Conservation (phyloP, 2,113 vertebrate genomes). For the Mastomys coucha region DNA sequence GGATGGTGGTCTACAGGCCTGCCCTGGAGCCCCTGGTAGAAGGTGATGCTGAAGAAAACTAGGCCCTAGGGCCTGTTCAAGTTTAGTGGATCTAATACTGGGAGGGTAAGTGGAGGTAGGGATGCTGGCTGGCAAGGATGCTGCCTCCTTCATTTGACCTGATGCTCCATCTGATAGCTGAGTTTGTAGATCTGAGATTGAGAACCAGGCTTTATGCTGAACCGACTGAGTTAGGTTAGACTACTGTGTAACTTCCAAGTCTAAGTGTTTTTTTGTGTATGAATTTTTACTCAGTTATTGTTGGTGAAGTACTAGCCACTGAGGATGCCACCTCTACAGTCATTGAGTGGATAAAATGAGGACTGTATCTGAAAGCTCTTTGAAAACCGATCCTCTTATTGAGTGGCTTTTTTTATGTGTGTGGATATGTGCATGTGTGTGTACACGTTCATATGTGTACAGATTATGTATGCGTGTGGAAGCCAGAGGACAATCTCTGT, state of each 20-base stretch:
- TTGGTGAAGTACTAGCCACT: not conserved
- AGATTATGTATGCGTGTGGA: not conserved
- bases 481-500: not conserved
- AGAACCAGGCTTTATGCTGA: not conserved
- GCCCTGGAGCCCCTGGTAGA: not conserved
- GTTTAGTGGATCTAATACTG: not conserved
- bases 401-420: not conserved
- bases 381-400: not conserved
- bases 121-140: not conserved
- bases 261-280: slow-evolving; percentile 11
- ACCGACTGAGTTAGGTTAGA: not conserved
- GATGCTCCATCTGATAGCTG: not conserved
- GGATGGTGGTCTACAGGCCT: not conserved
- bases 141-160: not conserved
- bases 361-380: not conserved
- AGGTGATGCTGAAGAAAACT: not conserved
- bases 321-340: not conserved
- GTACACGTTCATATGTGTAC: not conserved
- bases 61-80: not conserved
- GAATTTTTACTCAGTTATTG: not conserved
- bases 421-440: not conserved
- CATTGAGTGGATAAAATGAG: not conserved
- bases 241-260: not conserved
- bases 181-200: slow-evolving; percentile 20
- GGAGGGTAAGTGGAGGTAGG: not conserved